Evolutionary conservation across 2,113 vertebrate genomes (phyloP), one percentile per base, ranked within the genome.

Genomic region (Ondatra zibethicus): DNA sequence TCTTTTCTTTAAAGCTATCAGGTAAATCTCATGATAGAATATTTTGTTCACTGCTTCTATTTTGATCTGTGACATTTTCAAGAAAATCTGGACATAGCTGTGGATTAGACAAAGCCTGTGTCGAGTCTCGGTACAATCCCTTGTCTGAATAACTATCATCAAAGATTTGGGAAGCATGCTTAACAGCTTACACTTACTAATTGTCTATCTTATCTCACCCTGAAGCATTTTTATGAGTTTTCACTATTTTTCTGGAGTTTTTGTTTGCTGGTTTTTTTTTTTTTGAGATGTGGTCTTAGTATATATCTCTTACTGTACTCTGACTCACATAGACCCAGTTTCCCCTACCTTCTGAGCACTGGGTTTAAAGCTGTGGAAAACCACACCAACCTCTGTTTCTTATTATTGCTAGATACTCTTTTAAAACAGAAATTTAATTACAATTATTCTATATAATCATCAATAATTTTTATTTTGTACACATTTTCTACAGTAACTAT

Each of bases 391-490:
- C 5, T 39, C 36, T 81, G 68, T 42, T 58, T 70, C 61, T 89
- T 52, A 33, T 33, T 52, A 70, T 13, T 87, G 42, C 19, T 50
- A 3, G 14, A 58, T 47, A 72, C 19, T 45, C 81, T 77, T 86
- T 87, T n/a, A 80, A 52, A 91, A 39, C 77, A 45, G 19, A 96
- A 68, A 73, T 73, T 88, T 75, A 88, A 80, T 80, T 91, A 23
- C 88, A 94, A 84, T 78, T 11, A 33, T 81, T 88, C 29, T 21
- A 72, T 8, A 10, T 0, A 23, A 77, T 17, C 27, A 85, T n/a
- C 17, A 89, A 55, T 76, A 50, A 25, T 72, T 92, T 95, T 72
- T 16, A 76, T 92, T 84, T 36, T 81, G 36, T 21, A 45, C 55
- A 39, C 7, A 94, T 76, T 58, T 93, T 61, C 3, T 17, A 75